Conservation (phyloP, 2,113 vertebrate species). For the Lagenorhynchus albirostris region DNA sequence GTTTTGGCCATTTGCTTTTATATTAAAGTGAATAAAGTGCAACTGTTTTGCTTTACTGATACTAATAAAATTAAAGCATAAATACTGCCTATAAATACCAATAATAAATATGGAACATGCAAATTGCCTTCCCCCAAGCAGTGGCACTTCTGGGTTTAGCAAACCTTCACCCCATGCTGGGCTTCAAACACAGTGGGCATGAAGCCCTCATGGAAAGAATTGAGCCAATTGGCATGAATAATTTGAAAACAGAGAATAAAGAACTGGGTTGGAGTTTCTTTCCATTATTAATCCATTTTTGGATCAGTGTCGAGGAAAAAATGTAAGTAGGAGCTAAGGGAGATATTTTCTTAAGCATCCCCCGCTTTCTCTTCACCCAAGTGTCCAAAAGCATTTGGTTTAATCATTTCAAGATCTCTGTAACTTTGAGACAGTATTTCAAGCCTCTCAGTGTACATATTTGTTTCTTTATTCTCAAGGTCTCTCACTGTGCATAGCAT, state of each 20-base stretch:
- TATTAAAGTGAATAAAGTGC: background rate
- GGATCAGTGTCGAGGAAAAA: background rate
- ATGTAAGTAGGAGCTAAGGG: background rate
- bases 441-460: background rate
- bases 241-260: background rate
- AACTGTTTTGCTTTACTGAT: background rate
- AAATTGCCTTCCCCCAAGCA: background rate
- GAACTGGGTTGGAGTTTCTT: background rate
- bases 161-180: background rate
- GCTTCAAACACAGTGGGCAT: background rate
- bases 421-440: background rate
- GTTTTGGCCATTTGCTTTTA: background rate
- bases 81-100: background rate
- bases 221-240: background rate
- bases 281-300: background rate
- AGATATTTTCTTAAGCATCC: background rate
- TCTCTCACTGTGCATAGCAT: background rate
- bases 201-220: background rate
- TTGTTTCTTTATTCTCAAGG: background rate
- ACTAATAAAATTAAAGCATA: constrained; percentile 13
- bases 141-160: background rate
- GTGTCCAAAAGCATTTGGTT: background rate
- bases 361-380: background rate
- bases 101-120: background rate
- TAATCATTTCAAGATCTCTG: background rate